phyloP scores from a whole-genome alignment of 2,888 invertebrate genomes.

The Cephonodes hylas region DNA sequence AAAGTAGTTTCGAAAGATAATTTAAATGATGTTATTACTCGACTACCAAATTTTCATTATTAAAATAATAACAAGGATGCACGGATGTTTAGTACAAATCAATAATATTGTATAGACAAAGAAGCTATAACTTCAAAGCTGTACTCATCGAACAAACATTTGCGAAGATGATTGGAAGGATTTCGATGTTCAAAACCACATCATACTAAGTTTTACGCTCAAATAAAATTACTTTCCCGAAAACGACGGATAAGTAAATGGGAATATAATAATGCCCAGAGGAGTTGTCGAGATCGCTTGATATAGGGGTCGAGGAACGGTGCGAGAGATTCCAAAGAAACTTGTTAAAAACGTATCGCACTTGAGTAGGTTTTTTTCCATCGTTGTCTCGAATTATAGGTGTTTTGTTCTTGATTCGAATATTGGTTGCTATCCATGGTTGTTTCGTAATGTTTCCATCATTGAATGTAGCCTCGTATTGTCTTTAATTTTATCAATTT shows the following conservation, averaged over 20 bases:
- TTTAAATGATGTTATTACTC: too few species aligned
- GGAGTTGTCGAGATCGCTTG: constrained; percentile 14
- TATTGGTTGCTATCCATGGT: not conserved
- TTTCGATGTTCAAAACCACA: constrained; percentile 4
- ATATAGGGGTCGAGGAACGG: not conserved
- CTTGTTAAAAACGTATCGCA: constrained; percentile 1
- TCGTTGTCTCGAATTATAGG: not conserved
- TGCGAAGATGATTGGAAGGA: not conserved
- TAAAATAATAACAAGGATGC: not conserved
- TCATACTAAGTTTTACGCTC: constrained; percentile 12
- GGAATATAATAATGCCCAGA: constrained; percentile 36
- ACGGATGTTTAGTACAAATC: not conserved
- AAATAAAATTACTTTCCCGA: constrained; percentile 13
- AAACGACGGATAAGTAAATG: constrained; percentile 21
- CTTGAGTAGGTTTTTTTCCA: not conserved
- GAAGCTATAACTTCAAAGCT: not conserved
- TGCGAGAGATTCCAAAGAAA: not conserved
- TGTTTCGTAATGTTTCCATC: too few species aligned
- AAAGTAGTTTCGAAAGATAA: too few species aligned
- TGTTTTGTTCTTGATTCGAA: not conserved
- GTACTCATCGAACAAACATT: not conserved
- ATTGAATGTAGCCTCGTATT: too few species aligned
- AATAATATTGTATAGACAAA: not conserved
- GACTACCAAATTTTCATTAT: too few species aligned
- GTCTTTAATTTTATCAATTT: too few species aligned